Evolutionary conservation across 2,888 invertebrate genomes (phyloP), one percentile per base, ranked within the genome.

Genomic region (Slavum lentiscoides): DNA sequence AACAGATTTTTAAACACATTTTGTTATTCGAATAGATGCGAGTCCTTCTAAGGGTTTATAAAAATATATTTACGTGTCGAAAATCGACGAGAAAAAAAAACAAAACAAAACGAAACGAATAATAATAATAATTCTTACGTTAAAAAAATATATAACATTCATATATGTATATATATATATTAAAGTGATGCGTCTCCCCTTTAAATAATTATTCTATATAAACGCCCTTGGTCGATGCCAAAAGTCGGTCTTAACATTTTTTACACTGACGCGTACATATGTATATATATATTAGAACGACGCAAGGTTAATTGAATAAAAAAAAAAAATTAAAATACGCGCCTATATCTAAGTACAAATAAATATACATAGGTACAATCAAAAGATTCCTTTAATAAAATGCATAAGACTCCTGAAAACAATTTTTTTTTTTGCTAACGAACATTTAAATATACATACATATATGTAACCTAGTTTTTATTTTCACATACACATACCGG

Each of bases 151-250:
- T 62, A 74, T n/a, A 8, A 0, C 19, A 30, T 59, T 4, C 11
- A 21, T 59, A n/a, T 4, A 30, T 30, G 4, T 30, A 30, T 13
- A 49, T 49, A 43, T 43, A 43, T 49, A 49, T 13, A 58, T 9
- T 59, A 21, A 21, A 49, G 13, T 49, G 49, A 49, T 21, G 43
- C 49, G 0, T 49, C 61, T 62, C 73, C 61, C 49, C 62, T 30
- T 53, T 74, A 74, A 49, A 62, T 64, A n/a, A 74, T 49, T 62
- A 37, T 74, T 66, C 49, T 74, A 62, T 4, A 30, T 19, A 49
- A 66, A 66, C n/a, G 74, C 74, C 74, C 74, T 74, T 74, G 74
- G 64, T 55, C 15, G 74, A 74, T 74, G 64, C 64, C 74, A 74
- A 74, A 74, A 74, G 66, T 74, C 62, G 17, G 4, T 74, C 23